Percentiles rank a stretch among this genome's conserved stretches.
These are phyloP conservation scores for Orthosia gothica DNA, from an alignment of 2,888 invertebrate species.

Conservation along the genomic window DNA sequence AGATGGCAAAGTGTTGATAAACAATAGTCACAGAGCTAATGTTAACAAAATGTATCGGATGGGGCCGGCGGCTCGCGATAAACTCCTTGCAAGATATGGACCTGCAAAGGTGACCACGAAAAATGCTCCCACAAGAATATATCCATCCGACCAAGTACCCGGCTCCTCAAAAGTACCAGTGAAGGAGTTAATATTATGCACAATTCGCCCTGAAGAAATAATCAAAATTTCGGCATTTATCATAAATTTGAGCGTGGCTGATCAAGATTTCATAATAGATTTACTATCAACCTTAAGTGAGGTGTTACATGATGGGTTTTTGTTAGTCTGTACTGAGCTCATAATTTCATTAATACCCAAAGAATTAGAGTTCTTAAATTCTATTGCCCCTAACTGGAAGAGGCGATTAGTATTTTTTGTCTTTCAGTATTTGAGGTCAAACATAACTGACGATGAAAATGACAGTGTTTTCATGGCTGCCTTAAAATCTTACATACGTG, in stretches of 20 bases:
- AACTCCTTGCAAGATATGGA: constrained; percentile 68
- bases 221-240: constrained; percentile 52
- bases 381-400: constrained; percentile 49
- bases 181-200: constrained; percentile 31
- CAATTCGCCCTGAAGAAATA: constrained; percentile 51
- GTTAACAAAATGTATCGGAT: constrained; percentile 64
- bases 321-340: constrained; percentile 49
- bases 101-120: constrained; percentile 65
- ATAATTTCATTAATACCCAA: constrained; percentile 35
- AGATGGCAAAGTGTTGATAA: constrained; percentile 69
- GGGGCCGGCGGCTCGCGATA: constrained; percentile 63
- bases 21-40: constrained; percentile 63
- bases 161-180: constrained; percentile 24
- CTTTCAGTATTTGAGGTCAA: constrained; percentile 40
- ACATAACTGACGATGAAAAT: constrained; percentile 35
- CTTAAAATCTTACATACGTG: constrained; percentile 48
- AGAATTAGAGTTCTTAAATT: constrained; percentile 27
- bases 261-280: constrained; percentile 47
- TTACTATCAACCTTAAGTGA: constrained; percentile 43
- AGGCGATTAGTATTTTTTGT: constrained; percentile 41
- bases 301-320: constrained; percentile 45
- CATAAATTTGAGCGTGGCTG: constrained; percentile 41
- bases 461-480: constrained; percentile 41
- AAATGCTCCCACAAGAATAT: constrained; percentile 70
- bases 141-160: constrained; percentile 39